These are phyloP conservation scores for Apogon hyalosoma DNA, from an alignment of 2,797 vertebrate genomes.

Conservation along the genomic window DNA sequence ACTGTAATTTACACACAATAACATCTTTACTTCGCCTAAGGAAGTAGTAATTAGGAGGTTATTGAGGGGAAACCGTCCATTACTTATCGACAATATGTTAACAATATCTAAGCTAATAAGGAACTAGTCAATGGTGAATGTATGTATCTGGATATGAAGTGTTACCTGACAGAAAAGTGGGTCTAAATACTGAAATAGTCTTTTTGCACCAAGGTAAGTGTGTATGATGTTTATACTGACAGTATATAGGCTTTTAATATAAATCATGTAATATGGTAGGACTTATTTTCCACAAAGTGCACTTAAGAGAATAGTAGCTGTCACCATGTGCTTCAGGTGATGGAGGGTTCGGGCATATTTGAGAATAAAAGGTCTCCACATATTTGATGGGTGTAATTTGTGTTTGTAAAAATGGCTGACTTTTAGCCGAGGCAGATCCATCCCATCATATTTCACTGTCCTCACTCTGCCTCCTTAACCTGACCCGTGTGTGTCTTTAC, in stretches of 20 bases:
- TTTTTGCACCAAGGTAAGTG: conserved; percentile 64
- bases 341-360: conserved; percentile 29
- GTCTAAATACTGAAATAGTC: conserved; percentile 6
- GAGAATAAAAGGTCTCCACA: conserved; percentile 18
- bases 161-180: not conserved
- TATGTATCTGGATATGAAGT: too few species aligned
- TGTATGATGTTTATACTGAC: conserved; percentile 29
- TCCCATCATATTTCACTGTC: conserved; percentile 57
- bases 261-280: conserved; percentile 4
- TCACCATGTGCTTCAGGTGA: conserved; percentile 28
- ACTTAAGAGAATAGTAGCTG: conserved; percentile 41
- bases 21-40: too few species aligned
- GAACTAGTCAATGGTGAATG: too few species aligned
- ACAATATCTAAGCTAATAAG: too few species aligned
- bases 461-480: conserved; percentile 46
- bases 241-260: conserved; percentile 18
- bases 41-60: too few species aligned
- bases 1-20: too few species aligned
- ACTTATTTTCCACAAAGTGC: conserved; percentile 29
- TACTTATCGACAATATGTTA: too few species aligned
- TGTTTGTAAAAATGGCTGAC: conserved; percentile 55
- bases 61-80: too few species aligned
- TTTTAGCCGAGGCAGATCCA: conserved; percentile 51
- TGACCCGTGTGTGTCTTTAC: conserved; percentile 86
- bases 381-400: conserved; percentile 40